Conservation (phyloP, 2,888 invertebrate species). For the Microctonus brassicae region DNA sequence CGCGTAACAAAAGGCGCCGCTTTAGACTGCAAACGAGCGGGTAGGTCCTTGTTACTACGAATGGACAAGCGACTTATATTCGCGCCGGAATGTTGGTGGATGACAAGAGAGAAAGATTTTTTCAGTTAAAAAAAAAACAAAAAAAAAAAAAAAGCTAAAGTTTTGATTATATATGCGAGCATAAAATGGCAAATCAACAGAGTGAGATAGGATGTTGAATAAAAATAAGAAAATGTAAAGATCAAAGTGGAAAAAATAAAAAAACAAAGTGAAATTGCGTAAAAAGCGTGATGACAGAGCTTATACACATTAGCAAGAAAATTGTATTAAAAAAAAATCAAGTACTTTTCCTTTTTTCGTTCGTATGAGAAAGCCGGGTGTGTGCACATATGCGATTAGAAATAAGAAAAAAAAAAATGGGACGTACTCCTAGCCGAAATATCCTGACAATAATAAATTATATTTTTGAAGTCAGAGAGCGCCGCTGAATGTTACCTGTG, state of each 20-base stretch:
- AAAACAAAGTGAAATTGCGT: background rate
- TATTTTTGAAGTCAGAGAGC: background rate
- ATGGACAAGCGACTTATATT: slow-evolving; percentile 32
- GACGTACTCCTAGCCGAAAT: background rate
- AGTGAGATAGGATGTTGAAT: background rate
- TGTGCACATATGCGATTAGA: too few species aligned
- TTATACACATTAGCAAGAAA: too few species aligned
- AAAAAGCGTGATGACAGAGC: too few species aligned
- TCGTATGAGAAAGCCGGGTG: too few species aligned
- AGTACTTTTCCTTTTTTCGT: too few species aligned
- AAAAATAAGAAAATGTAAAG: too few species aligned
- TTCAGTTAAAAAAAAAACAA: background rate
- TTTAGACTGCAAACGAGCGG: slow-evolving; percentile 36
- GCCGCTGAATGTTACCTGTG: background rate
- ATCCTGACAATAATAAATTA: background rate
- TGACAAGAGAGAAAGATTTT: background rate
- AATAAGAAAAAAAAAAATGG: background rate
- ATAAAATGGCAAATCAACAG: background rate
- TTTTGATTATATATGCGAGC: background rate
- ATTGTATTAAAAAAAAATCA: too few species aligned
- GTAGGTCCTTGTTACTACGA: slow-evolving; percentile 43
- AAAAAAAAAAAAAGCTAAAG: background rate
- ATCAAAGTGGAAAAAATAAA: background rate
- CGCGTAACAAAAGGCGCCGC: slow-evolving; percentile 43
- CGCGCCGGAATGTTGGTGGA: slow-evolving; percentile 14